A percentile compares a stretch with the other conserved stretches of the same genome.
Evolutionary conservation across 1,140 invertebrate species (phyloP).

Genomic region (Mycetomoellerius zeteki): DNA sequence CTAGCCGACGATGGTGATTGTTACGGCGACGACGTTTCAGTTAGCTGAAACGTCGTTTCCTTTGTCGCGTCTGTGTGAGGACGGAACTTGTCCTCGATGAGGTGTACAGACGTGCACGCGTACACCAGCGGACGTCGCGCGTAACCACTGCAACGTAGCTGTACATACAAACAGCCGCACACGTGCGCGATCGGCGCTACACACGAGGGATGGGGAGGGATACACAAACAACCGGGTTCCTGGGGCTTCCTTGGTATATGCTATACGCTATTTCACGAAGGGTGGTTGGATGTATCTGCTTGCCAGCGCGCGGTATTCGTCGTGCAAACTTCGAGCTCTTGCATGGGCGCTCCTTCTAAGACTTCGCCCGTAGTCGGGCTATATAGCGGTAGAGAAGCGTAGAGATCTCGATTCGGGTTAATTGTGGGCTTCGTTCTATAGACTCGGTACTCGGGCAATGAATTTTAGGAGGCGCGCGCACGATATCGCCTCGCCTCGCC

Average conservation of each 20-base stretch:
- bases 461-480: slow-evolving; percentile 64
- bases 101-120: slow-evolving; percentile 31
- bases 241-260: slow-evolving; percentile 33
- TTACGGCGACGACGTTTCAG: slow-evolving; percentile 76
- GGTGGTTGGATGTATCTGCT: slow-evolving; percentile 62
- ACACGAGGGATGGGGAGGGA: neutral
- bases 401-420: slow-evolving; percentile 72
- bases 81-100: slow-evolving; percentile 25
- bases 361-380: slow-evolving; percentile 66
- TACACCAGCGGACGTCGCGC: slow-evolving; percentile 13
- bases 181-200: neutral
- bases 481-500: neutral
- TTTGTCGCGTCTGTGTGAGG: slow-evolving; percentile 72
- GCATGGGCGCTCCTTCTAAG: slow-evolving; percentile 64
- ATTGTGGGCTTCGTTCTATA: slow-evolving; percentile 64
- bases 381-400: slow-evolving; percentile 40
- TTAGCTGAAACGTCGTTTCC: slow-evolving; percentile 77
- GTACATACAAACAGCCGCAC: slow-evolving; percentile 5
- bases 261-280: slow-evolving; percentile 65
- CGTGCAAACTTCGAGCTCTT: slow-evolving; percentile 67
- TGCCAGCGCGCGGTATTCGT: slow-evolving; percentile 60
- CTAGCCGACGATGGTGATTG: slow-evolving; percentile 73
- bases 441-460: slow-evolving; percentile 44
- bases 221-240: slow-evolving; percentile 62
- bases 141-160: slow-evolving; percentile 8